Conservation (phyloP, 2,113 vertebrate species). For the Nyctibius bracteatus region DNA sequence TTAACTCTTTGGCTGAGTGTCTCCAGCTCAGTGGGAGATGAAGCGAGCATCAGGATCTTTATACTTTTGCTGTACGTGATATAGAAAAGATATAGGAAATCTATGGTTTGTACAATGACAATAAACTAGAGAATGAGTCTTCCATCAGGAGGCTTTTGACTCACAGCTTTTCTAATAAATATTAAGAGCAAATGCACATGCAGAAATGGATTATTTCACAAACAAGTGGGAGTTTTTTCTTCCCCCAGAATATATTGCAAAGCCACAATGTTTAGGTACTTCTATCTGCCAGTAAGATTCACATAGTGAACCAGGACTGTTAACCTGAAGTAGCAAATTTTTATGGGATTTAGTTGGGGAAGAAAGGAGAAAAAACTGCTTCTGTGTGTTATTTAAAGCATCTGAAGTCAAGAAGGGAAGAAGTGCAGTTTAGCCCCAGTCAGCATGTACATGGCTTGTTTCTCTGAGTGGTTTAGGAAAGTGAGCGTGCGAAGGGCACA, state of each 20-base stretch:
- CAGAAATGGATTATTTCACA: neutral
- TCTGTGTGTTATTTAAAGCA: neutral
- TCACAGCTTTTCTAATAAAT: neutral
- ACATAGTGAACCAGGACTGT: neutral
- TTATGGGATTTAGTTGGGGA: neutral
- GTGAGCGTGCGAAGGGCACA: neutral
- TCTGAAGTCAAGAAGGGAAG: neutral
- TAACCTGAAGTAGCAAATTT: neutral
- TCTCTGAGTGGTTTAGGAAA: neutral
- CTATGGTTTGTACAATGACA: neutral
- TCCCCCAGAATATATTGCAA: neutral
- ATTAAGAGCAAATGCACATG: neutral
- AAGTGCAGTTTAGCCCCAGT: neutral
- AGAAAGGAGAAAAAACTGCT: neutral
- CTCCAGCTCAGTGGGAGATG: neutral
- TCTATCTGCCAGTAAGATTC: neutral
- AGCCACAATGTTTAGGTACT: neutral
- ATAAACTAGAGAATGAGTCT: neutral
- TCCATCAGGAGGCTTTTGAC: neutral
- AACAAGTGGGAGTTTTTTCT: neutral
- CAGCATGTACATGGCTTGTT: neutral
- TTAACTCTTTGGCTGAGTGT: neutral
- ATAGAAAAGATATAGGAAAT: neutral
- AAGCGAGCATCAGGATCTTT: neutral
- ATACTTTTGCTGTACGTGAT: neutral